A percentile compares a stretch with the other conserved stretches of the same genome.
phyloP scores from a whole-genome alignment of 2,797 vertebrate species.

The Lates japonicus region DNA sequence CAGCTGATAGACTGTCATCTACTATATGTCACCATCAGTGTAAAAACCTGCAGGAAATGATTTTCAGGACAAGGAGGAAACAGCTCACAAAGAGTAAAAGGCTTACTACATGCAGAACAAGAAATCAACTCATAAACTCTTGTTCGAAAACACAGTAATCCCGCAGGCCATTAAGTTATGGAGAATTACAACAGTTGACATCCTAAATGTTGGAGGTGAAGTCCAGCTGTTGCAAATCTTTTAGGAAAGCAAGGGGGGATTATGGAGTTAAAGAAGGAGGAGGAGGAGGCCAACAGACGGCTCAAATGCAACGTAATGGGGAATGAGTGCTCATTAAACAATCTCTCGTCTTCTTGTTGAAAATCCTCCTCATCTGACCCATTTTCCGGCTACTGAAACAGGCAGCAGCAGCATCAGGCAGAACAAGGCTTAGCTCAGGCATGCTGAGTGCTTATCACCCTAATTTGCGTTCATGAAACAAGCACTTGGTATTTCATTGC shows the following conservation, averaged over 20 bases:
- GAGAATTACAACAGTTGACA: conserved; percentile 42
- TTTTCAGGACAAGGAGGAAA: not conserved
- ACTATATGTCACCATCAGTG: not conserved
- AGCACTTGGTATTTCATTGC: conserved; percentile 9
- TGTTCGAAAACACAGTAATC: conserved; percentile 41
- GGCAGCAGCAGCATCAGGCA: not conserved
- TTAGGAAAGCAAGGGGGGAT: not conserved
- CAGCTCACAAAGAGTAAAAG: conserved; percentile 14
- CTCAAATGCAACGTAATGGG: not conserved
- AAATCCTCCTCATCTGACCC: conserved; percentile 3
- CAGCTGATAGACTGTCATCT: not conserved
- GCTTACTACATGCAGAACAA: conserved; percentile 28
- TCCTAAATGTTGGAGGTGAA: conserved; percentile 48
- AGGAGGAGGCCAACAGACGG: not conserved
- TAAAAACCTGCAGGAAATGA: not conserved
- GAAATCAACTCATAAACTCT: conserved; percentile 36
- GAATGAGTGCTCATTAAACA: not conserved
- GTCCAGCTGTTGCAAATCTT: conserved; percentile 40
- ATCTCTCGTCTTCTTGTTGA: not conserved
- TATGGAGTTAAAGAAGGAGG: conserved; percentile 1
- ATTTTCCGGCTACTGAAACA: not conserved
- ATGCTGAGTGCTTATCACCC: conserved; percentile 13
- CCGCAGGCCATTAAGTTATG: conserved; percentile 41
- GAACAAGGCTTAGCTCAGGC: too few species aligned
- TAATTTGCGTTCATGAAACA: conserved; percentile 3